phyloP scores from a whole-genome alignment of 2,888 invertebrate genomes.

The Ormyrus pomaceus region DNA sequence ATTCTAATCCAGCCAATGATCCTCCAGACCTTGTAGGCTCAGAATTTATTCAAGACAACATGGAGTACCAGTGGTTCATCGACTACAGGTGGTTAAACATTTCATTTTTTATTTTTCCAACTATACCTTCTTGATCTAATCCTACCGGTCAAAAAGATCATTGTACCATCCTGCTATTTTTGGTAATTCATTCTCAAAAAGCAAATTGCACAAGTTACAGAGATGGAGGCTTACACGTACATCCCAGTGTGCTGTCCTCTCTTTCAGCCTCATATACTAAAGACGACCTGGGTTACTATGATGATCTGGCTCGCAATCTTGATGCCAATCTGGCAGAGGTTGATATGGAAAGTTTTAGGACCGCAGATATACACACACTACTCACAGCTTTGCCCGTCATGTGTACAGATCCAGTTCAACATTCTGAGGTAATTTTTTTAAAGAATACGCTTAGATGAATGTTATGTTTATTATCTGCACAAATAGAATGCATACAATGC shows the following conservation, averaged over 20 bases:
- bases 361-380: constrained; percentile 92
- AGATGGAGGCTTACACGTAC: constrained; percentile 86
- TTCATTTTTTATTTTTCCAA: constrained; percentile 4
- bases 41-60: constrained; percentile 90
- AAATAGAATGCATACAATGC: neutral
- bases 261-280: constrained; percentile 89
- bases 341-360: constrained; percentile 95
- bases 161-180: constrained; percentile 41
- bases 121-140: neutral
- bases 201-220: constrained; percentile 78
- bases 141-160: constrained; percentile 30
- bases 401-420: constrained; percentile 74
- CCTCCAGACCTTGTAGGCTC: constrained; percentile 77
- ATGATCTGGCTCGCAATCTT: constrained; percentile 90
- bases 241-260: constrained; percentile 88
- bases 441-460: neutral
- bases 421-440: constrained; percentile 69
- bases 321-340: constrained; percentile 96
- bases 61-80: constrained; percentile 94
- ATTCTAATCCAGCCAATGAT: constrained; percentile 78
- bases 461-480: constrained; percentile 5
- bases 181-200: constrained; percentile 37
- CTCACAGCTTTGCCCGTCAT: constrained; percentile 87
- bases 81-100: constrained; percentile 84
- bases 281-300: constrained; percentile 83